phyloP scores from a whole-genome alignment of 2,888 invertebrate genomes.

The Orthosia gothica region DNA sequence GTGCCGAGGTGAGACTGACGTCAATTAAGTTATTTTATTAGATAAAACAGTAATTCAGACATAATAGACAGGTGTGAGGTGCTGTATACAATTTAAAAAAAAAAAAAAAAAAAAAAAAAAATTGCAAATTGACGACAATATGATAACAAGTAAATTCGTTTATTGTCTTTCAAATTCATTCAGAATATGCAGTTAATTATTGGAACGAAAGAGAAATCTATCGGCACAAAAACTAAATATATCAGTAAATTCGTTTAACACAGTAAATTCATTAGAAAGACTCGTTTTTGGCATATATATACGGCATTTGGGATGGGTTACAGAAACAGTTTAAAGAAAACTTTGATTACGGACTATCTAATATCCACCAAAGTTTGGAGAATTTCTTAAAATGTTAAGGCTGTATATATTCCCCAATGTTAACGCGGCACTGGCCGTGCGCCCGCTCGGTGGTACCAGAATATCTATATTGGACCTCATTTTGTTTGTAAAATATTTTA shows the following conservation, averaged over 20 bases:
- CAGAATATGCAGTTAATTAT: background rate
- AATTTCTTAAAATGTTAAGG: too few species aligned
- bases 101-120: too few species aligned
- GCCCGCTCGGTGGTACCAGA: too few species aligned
- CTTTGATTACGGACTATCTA: too few species aligned
- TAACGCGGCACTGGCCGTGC: too few species aligned
- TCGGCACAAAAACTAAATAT: background rate
- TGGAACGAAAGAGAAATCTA: background rate
- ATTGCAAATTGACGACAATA: slow-evolving; percentile 14
- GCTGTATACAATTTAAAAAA: background rate
- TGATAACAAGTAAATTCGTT: background rate
- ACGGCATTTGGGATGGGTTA: too few species aligned
- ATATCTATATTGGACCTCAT: too few species aligned
- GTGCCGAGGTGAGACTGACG: background rate
- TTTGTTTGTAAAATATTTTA: too few species aligned
- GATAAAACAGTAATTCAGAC: background rate
- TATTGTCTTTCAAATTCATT: slow-evolving; percentile 26
- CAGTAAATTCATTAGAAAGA: background rate
- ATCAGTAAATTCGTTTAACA: background rate
- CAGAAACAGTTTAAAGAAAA: too few species aligned
- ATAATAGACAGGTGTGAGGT: background rate
- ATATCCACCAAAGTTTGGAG: too few species aligned
- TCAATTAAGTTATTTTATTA: background rate
- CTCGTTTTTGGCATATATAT: background rate
- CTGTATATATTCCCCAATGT: too few species aligned